A percentile compares a stretch with the other conserved stretches of the same genome.
These are phyloP conservation scores for Hystrix cristata DNA, from an alignment of 2,113 vertebrate species.

Conservation along the genomic window DNA sequence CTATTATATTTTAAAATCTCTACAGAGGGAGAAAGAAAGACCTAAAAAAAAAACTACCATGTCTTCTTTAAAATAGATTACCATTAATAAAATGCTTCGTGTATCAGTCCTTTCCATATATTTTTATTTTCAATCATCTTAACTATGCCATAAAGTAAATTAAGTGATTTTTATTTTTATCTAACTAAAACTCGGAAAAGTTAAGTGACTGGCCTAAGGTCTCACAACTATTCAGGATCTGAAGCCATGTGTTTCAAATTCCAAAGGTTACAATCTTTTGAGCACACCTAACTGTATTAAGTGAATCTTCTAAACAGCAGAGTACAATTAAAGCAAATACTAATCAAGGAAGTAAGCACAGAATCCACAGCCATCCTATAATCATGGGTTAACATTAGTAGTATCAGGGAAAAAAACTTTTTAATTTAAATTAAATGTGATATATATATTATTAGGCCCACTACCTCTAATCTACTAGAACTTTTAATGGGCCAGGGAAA, in stretches of 20 bases:
- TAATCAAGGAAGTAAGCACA: slow-evolving; percentile 15
- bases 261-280: slow-evolving; percentile 9
- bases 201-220: neutral
- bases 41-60: neutral
- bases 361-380: neutral
- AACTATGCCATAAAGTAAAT: slow-evolving; percentile 25
- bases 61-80: neutral
- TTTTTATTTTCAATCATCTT: slow-evolving; percentile 1
- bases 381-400: neutral
- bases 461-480: slow-evolving; percentile 12
- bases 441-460: slow-evolving; percentile 25
- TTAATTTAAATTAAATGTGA: neutral
- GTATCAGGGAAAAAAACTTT: neutral
- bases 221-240: neutral
- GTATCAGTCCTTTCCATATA: slow-evolving; percentile 28
- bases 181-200: slow-evolving; percentile 57
- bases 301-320: neutral
- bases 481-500: slow-evolving; percentile 22
- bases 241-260: slow-evolving; percentile 23
- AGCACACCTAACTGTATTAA: slow-evolving; percentile 34
- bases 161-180: slow-evolving; percentile 59
- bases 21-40: neutral
- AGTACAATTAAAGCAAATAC: slow-evolving; percentile 37
- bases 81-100: slow-evolving; percentile 21
- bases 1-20: slow-evolving; percentile 28